These are phyloP conservation scores for Asteroscopus sphinx DNA, from an alignment of 2,888 invertebrate species.

Conservation along the genomic window DNA sequence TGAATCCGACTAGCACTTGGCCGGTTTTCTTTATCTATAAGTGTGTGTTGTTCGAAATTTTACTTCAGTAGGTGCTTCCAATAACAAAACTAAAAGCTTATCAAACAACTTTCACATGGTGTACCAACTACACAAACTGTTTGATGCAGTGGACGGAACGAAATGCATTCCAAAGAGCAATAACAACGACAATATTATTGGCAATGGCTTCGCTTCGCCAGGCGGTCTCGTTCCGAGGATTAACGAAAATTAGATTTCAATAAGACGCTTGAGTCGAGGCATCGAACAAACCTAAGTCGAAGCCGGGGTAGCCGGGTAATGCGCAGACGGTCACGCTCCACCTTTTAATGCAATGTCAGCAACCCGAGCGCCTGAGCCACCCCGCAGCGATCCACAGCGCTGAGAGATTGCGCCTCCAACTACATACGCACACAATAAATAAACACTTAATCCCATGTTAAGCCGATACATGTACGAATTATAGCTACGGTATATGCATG, in stretches of 20 bases:
- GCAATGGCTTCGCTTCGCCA: constrained; percentile 70
- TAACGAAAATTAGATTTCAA: constrained; percentile 89
- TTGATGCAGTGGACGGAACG: constrained; percentile 57
- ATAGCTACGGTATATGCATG: constrained; percentile 36
- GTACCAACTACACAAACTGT: constrained; percentile 50
- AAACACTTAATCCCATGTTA: constrained; percentile 45
- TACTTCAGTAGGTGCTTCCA: too few species aligned
- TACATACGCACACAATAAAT: constrained; percentile 50
- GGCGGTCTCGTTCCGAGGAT: constrained; percentile 79
- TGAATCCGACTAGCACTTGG: too few species aligned
- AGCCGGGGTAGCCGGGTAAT: constrained; percentile 81
- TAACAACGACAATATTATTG: constrained; percentile 78
- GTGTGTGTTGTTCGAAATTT: too few species aligned
- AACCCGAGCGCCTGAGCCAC: constrained; percentile 52
- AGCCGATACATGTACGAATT: constrained; percentile 52
- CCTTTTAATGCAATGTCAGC: constrained; percentile 83
- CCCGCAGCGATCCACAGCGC: constrained; percentile 30
- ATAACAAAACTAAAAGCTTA: background rate
- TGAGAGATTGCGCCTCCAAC: constrained; percentile 40
- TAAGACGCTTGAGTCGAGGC: constrained; percentile 85
- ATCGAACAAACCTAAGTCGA: constrained; percentile 81
- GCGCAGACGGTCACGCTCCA: constrained; percentile 83
- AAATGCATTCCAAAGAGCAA: constrained; percentile 69
- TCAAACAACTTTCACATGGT: constrained; percentile 4
- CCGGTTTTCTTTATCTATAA: too few species aligned